These are phyloP conservation scores for Ganaspis sp. DNA, from an alignment of 1,140 invertebrate species.

Conservation along the genomic window DNA sequence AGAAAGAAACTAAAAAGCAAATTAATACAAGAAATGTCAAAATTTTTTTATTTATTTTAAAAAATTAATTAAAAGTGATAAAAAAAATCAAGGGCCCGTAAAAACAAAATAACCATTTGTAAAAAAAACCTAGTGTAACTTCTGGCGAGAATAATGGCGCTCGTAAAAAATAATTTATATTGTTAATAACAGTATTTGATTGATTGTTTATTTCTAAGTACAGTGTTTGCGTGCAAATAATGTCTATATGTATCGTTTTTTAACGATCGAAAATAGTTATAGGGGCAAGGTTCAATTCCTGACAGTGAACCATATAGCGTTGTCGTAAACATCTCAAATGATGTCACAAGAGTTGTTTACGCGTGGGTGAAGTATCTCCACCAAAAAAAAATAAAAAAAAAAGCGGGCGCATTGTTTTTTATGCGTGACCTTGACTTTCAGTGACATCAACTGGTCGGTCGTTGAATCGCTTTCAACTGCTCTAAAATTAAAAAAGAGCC, in stretches of 20 bases:
- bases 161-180: no score
- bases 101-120: no score
- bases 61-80: no score
- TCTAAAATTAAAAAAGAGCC: not conserved
- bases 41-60: no score
- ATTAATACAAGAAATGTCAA: no score
- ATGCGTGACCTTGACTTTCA: not conserved
- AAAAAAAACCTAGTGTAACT: no score
- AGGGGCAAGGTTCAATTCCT: not conserved
- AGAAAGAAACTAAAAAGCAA: no score
- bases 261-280: not conserved
- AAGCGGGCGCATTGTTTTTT: not conserved
- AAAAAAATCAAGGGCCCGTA: no score
- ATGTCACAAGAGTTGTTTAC: constrained; percentile 42
- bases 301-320: not conserved
- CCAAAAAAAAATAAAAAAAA: not conserved
- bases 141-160: no score
- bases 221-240: not conserved
- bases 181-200: no score
- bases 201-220: not conserved
- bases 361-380: constrained; percentile 24
- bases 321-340: constrained; percentile 43
- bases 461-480: not conserved
- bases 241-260: not conserved
- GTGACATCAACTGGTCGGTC: not conserved